A percentile compares a stretch with the other conserved stretches of the same genome.
Evolutionary conservation across 2,888 invertebrate species (phyloP).

Genomic region (Diaphora mendica): DNA sequence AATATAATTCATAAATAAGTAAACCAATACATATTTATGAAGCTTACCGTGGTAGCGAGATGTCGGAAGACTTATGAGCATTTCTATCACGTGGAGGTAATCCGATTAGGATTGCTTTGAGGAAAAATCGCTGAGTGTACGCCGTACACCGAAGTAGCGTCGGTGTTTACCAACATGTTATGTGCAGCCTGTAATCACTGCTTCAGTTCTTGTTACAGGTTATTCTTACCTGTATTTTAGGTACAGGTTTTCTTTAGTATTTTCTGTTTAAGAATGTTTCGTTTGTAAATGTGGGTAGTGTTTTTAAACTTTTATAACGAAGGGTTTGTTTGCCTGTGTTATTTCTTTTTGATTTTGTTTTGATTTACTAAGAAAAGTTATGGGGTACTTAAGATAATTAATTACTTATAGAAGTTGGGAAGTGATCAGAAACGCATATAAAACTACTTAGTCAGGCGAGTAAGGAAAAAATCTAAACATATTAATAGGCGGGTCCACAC

Average conservation of each 20-base stretch:
- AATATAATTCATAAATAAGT: slow-evolving; percentile 22
- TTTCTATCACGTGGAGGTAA: slow-evolving; percentile 17
- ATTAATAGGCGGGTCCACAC: too few relatives aligned
- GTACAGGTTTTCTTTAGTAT: background rate
- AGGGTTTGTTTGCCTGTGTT: too few relatives aligned
- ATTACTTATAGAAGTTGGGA: too few relatives aligned
- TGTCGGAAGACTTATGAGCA: slow-evolving; percentile 1
- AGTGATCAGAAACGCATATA: too few relatives aligned
- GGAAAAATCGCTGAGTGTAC: slow-evolving; percentile 1
- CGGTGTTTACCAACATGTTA: background rate
- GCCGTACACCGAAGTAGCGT: background rate
- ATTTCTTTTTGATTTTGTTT: too few relatives aligned
- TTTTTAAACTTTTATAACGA: too few relatives aligned
- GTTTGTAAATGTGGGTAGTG: background rate
- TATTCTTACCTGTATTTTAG: background rate
- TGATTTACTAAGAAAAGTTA: too few relatives aligned
- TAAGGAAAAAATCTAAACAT: too few relatives aligned
- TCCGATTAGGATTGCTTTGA: slow-evolving; percentile 29
- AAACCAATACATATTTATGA: slow-evolving; percentile 44
- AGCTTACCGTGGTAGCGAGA: slow-evolving; percentile 18
- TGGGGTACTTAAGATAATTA: too few relatives aligned
- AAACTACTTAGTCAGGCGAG: too few relatives aligned
- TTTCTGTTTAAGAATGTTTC: background rate
- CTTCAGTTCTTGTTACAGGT: background rate
- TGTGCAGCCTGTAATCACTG: background rate